Evolutionary conservation across 2,888 invertebrate genomes (phyloP).

Genomic region (Andrena bucephala): DNA sequence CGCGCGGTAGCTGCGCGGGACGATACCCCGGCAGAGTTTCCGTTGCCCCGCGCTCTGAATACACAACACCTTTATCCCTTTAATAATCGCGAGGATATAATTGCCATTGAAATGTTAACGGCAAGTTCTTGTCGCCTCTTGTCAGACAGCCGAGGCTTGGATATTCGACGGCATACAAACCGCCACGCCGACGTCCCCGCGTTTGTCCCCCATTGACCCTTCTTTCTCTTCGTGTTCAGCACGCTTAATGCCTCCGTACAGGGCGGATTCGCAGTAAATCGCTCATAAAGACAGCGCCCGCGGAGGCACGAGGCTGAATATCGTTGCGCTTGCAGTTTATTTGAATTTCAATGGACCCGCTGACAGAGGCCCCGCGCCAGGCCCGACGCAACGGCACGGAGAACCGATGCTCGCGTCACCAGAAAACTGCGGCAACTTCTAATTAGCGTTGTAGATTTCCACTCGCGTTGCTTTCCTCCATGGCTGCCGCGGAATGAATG

Average conservation of each 20-base stretch:
- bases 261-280: conserved; percentile 62
- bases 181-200: background rate
- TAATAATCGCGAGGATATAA: conserved; percentile 54
- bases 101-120: conserved; percentile 50
- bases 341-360: conserved; percentile 62
- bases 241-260: conserved; percentile 42
- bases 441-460: conserved; percentile 62
- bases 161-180: conserved; percentile 50
- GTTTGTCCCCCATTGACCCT: conserved; percentile 38
- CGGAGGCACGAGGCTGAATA: conserved; percentile 33
- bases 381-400: conserved; percentile 14
- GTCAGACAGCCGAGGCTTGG: conserved; percentile 30
- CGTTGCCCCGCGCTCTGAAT: conserved; percentile 21
- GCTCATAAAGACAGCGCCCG: conserved; percentile 59
- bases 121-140: conserved; percentile 35
- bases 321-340: conserved; percentile 58
- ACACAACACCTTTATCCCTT: conserved; percentile 5
- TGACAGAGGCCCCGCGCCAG: conserved; percentile 17
- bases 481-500: conserved; percentile 33
- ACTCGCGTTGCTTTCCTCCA: conserved; percentile 38
- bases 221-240: conserved; percentile 40
- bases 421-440: conserved; percentile 52
- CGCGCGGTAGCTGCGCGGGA: background rate
- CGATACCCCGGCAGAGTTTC: background rate
- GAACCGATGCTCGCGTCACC: conserved; percentile 37